These are phyloP conservation scores for Myiotriccus ornatus DNA, from an alignment of 2,797 vertebrate genomes.

Conservation along the genomic window DNA sequence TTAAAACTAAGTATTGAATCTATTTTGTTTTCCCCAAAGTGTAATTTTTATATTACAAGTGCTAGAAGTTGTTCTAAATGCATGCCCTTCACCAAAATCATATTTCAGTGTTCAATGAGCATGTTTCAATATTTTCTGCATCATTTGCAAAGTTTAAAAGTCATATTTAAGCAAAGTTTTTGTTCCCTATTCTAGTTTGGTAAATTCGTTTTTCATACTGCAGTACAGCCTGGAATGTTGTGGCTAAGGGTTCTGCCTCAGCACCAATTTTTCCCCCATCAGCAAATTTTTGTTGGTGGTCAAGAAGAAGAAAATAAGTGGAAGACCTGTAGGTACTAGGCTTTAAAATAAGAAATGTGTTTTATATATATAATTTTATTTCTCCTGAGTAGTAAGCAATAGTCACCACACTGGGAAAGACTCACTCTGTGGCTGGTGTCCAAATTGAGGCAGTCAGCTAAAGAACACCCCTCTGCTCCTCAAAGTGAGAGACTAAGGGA, in stretches of 20 bases:
- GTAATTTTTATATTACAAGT: neutral
- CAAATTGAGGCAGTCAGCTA: neutral
- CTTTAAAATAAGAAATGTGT: neutral
- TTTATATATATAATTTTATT: neutral
- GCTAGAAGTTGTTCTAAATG: neutral
- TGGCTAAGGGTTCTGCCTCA: neutral
- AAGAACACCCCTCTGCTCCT: neutral
- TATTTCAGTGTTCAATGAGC: neutral
- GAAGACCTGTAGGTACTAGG: neutral
- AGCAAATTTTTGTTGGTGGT: neutral
- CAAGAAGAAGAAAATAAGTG: neutral
- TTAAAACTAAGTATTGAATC: neutral
- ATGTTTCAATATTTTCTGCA: neutral
- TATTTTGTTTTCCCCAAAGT: neutral
- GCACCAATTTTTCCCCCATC: neutral
- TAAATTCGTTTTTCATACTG: neutral
- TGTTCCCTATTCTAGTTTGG: neutral
- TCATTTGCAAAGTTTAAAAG: neutral
- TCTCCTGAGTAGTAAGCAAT: neutral
- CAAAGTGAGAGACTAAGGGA: rapidly evolving
- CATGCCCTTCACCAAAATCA: neutral
- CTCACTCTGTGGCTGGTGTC: neutral
- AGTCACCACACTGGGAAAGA: neutral
- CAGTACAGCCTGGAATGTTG: rapidly evolving
- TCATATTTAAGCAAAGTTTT: neutral